Conservation (phyloP, 2,888 invertebrate genomes). For the Sinotaia quadrata region DNA sequence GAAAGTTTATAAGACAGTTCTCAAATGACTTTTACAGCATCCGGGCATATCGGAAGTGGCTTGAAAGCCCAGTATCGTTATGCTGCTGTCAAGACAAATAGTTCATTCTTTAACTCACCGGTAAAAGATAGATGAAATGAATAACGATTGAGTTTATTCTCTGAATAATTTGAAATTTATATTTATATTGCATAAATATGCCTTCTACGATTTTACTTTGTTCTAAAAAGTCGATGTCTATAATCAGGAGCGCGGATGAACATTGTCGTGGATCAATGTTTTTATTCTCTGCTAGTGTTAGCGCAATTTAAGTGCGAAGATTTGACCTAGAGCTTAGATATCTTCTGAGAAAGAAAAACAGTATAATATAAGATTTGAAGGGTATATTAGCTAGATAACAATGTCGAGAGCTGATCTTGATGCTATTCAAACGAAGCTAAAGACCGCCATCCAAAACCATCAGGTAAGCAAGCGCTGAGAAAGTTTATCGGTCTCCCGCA, state of each 20-base stretch:
- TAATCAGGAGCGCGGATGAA: constrained; percentile 13
- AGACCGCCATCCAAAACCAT: constrained; percentile 68
- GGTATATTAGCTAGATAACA: neutral
- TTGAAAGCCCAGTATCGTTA: constrained; percentile 22
- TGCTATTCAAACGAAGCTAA: constrained; percentile 65
- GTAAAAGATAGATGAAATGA: neutral
- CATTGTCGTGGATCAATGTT: neutral
- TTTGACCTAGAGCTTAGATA: neutral
- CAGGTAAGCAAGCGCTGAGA: constrained; percentile 61
- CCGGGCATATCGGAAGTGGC: constrained; percentile 27
- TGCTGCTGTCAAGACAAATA: constrained; percentile 22
- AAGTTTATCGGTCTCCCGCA: constrained; percentile 29
- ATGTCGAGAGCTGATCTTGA: constrained; percentile 50
- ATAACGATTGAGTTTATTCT: too few species aligned
- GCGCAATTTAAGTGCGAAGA: neutral
- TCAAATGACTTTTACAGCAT: constrained; percentile 24
- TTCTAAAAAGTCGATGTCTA: neutral
- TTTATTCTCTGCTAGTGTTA: constrained; percentile 5
- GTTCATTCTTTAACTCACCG: neutral
- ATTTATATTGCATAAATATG: too few species aligned
- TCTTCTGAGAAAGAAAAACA: constrained; percentile 3
- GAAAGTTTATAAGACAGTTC: neutral
- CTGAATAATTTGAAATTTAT: too few species aligned
- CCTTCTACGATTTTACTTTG: neutral
- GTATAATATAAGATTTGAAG: neutral